Conservation (phyloP, 2,888 invertebrate species). For the Phortica magna region DNA sequence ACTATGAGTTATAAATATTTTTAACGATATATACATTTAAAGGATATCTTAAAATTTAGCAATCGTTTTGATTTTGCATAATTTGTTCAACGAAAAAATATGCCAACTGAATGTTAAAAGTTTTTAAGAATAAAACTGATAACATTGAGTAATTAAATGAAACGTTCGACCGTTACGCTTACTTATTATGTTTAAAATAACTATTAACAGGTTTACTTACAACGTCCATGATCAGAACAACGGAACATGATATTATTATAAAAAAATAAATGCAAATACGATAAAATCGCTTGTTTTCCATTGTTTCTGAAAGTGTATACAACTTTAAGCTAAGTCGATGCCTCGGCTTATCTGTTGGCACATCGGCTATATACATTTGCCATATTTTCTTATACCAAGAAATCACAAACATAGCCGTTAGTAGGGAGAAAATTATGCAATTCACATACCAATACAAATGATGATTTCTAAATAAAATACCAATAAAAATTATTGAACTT, state of each 20-base stretch:
- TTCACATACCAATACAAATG: no score
- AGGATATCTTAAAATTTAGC: no score
- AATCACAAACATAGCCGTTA: background rate
- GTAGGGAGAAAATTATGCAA: background rate
- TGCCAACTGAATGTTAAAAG: conserved; percentile 20
- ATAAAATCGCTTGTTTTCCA: background rate
- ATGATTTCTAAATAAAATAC: no score
- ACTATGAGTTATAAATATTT: background rate
- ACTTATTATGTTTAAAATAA: background rate
- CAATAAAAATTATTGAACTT: no score
- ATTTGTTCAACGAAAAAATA: no score
- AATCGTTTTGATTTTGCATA: no score
- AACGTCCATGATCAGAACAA: background rate
- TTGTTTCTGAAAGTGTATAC: background rate
- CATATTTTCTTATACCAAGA: background rate
- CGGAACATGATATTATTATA: background rate
- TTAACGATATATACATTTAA: no score
- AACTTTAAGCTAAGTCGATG: background rate
- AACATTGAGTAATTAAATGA: no score
- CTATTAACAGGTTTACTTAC: background rate
- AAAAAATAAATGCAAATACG: background rate
- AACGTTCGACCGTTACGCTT: no score
- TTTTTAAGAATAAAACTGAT: no score
- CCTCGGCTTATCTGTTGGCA: background rate
- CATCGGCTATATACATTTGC: background rate